Conservation (phyloP, 2,113 vertebrate genomes). For the Mustelus asterias region DNA sequence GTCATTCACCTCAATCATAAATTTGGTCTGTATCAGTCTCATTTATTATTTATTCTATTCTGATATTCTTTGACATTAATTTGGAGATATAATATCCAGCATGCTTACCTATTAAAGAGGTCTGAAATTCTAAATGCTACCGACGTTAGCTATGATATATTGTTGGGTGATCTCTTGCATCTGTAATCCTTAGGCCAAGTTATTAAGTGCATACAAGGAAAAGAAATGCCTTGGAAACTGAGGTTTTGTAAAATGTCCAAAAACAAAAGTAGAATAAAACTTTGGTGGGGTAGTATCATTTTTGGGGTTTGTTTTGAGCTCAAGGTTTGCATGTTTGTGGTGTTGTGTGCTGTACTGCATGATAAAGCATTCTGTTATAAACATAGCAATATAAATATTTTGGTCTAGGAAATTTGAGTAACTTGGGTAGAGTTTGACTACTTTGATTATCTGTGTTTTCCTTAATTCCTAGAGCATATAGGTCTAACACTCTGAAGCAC, state of each 20-base stretch:
- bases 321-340: neutral
- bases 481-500: constrained; percentile 80
- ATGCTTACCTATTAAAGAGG: neutral
- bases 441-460: neutral
- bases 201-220: neutral
- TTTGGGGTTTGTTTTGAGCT: neutral
- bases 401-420: neutral
- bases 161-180: neutral
- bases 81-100: neutral
- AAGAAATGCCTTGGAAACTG: neutral
- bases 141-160: neutral
- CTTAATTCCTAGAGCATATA: constrained; percentile 63
- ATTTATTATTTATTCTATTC: neutral
- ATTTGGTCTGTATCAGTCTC: neutral
- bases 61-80: neutral
- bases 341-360: neutral
- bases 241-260: neutral
- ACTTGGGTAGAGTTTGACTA: neutral
- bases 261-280: neutral
- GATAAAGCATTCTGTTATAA: neutral
- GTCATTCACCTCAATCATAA: neutral
- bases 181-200: neutral
- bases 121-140: neutral
- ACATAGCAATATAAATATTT: neutral
- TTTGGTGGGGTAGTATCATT: neutral